Evolutionary conservation across 1,140 invertebrate species (phyloP).

Genomic region (Drosophila guanche): DNA sequence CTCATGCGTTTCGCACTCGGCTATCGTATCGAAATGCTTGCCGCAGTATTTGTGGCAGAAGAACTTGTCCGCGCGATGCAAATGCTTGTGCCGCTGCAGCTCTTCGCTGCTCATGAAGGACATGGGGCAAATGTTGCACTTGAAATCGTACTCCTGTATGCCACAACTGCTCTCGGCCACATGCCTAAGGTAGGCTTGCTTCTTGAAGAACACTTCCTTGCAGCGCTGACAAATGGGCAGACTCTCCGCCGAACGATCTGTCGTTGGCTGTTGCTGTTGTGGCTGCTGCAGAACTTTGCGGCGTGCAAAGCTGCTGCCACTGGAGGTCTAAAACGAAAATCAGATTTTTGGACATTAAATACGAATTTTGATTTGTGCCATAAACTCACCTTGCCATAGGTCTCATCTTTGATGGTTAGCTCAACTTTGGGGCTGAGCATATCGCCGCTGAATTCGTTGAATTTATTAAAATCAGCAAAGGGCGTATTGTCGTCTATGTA

Average conservation of each 20-base stretch:
- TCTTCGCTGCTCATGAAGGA: constrained; percentile 75
- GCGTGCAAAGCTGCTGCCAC: constrained; percentile 65
- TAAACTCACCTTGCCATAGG: constrained; percentile 50
- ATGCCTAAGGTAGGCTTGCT: constrained; percentile 67
- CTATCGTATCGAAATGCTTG: constrained; percentile 72
- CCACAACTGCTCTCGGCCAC: constrained; percentile 70
- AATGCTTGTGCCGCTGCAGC: constrained; percentile 64
- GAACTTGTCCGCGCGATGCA: constrained; percentile 69
- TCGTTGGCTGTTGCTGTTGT: constrained; percentile 60
- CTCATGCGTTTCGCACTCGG: constrained; percentile 75
- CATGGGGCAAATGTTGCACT: constrained; percentile 78
- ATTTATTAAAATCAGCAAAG: constrained; percentile 71
- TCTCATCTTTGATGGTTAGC: constrained; percentile 60
- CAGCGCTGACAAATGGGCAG: constrained; percentile 77
- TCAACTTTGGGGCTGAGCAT: constrained; percentile 71
- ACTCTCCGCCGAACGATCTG: constrained; percentile 58
- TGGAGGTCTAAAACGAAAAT: constrained; percentile 41
- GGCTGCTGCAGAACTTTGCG: constrained; percentile 58
- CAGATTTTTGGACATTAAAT: background rate
- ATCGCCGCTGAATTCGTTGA: constrained; percentile 57
- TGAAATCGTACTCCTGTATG: constrained; percentile 79
- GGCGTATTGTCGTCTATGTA: constrained; percentile 73
- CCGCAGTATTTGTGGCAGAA: constrained; percentile 81
- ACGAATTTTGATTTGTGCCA: background rate
- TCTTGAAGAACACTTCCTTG: constrained; percentile 81